A percentile compares a stretch with the other conserved stretches of the same genome.
Evolutionary conservation across 1,140 invertebrate genomes (phyloP).

Genomic region (Bombus huntii): DNA sequence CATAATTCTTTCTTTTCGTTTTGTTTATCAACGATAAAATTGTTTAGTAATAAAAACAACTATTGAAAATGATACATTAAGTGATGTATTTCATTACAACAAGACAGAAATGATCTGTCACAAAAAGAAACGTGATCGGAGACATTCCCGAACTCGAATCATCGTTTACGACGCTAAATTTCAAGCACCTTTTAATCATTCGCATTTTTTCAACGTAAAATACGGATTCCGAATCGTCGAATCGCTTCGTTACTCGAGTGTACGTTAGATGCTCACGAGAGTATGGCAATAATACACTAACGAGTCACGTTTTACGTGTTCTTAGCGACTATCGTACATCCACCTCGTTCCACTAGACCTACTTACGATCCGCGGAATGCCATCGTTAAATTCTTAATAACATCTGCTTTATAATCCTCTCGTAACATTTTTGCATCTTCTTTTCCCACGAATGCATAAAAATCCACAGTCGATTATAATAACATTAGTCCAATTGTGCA

Average conservation of each 20-base stretch:
- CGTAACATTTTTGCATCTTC: not conserved
- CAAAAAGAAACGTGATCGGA: not conserved
- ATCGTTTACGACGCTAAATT: not conserved
- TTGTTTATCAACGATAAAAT: too few species aligned
- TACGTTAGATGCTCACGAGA: not conserved
- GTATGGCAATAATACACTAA: conserved; percentile 33
- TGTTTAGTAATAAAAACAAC: too few species aligned
- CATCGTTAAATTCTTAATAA: not conserved
- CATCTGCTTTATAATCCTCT: not conserved
- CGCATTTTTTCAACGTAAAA: not conserved
- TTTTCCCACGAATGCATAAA: not conserved
- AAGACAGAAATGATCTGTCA: not conserved
- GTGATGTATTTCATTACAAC: not conserved
- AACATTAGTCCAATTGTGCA: not conserved
- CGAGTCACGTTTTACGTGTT: not conserved
- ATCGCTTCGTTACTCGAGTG: not conserved
- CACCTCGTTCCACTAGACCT: not conserved
- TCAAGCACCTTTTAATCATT: not conserved
- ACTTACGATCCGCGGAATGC: not conserved
- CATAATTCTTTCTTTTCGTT: not conserved
- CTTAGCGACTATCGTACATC: conserved; percentile 11
- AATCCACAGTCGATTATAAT: too few species aligned
- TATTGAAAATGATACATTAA: not conserved
- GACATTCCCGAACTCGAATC: not conserved
- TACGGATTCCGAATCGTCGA: not conserved